These are phyloP conservation scores for Pteropus rufus DNA, from an alignment of 2,797 vertebrate species.

Conservation along the genomic window DNA sequence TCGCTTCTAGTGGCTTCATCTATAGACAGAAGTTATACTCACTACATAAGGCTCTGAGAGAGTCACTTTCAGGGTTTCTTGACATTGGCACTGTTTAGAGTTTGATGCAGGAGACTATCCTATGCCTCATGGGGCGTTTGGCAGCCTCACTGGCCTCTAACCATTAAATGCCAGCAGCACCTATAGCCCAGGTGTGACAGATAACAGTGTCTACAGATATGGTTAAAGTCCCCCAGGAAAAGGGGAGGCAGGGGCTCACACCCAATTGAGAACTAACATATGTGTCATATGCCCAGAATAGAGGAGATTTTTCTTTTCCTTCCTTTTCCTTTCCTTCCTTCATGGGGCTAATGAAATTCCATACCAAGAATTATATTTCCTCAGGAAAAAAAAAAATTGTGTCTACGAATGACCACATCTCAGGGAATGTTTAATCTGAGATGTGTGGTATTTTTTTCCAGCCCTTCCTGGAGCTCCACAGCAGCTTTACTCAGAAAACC, in stretches of 20 bases:
- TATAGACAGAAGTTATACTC: neutral
- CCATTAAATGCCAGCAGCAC: neutral
- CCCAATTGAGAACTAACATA: neutral
- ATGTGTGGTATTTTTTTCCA: neutral
- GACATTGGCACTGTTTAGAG: neutral
- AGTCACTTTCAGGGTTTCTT: neutral
- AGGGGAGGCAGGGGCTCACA: neutral
- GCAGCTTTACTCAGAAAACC: neutral
- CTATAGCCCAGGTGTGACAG: neutral
- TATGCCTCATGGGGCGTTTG: neutral
- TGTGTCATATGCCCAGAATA: neutral
- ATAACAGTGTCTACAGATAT: neutral
- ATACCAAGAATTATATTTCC: constrained; percentile 37
- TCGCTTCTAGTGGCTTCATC: neutral
- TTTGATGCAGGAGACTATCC: neutral
- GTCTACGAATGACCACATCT: neutral
- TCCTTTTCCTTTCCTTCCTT: neutral
- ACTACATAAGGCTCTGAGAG: neutral
- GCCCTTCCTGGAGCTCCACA: neutral
- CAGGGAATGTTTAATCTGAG: neutral
- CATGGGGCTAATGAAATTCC: neutral
- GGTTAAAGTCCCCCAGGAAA: neutral
- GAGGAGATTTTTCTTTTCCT: neutral
- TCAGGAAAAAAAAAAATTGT: neutral
- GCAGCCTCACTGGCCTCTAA: neutral